phyloP scores from a whole-genome alignment of 1,140 invertebrate species.

The Gryon sp. region DNA sequence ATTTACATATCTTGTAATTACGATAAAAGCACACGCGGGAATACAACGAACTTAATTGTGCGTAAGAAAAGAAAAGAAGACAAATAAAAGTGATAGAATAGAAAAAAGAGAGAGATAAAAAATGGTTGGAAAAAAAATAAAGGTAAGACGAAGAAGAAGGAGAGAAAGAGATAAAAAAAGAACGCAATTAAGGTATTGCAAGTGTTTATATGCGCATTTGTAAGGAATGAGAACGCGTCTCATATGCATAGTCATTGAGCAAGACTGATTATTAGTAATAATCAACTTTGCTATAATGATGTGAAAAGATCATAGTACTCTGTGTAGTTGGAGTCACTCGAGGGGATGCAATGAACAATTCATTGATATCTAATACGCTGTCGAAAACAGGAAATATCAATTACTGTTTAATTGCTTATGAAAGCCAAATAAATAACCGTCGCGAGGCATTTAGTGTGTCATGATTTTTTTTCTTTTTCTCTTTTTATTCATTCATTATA shows the following conservation, averaged over 20 bases:
- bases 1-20: too few species aligned
- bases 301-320: slow-evolving; percentile 55
- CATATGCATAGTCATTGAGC: slow-evolving; percentile 53
- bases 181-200: slow-evolving; percentile 37
- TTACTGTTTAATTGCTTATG: slow-evolving; percentile 58
- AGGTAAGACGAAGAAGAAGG: slow-evolving; percentile 4
- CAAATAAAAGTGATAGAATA: too few species aligned
- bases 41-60: slow-evolving; percentile 24
- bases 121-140: too few species aligned
- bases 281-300: slow-evolving; percentile 45
- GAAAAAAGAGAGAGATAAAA: too few species aligned
- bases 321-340: slow-evolving; percentile 36
- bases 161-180: not conserved
- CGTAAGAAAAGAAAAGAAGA: too few species aligned
- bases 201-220: slow-evolving; percentile 37
- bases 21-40: slow-evolving; percentile 7
- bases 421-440: slow-evolving; percentile 51
- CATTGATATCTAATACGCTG: slow-evolving; percentile 53
- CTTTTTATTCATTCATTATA: too few species aligned
- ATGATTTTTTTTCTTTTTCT: too few species aligned
- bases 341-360: slow-evolving; percentile 21
- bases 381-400: slow-evolving; percentile 55
- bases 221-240: slow-evolving; percentile 45
- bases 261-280: slow-evolving; percentile 57
- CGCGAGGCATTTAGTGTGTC: slow-evolving; percentile 30